phyloP scores from a whole-genome alignment of 2,888 invertebrate genomes.

The Anthoptus insignis region DNA sequence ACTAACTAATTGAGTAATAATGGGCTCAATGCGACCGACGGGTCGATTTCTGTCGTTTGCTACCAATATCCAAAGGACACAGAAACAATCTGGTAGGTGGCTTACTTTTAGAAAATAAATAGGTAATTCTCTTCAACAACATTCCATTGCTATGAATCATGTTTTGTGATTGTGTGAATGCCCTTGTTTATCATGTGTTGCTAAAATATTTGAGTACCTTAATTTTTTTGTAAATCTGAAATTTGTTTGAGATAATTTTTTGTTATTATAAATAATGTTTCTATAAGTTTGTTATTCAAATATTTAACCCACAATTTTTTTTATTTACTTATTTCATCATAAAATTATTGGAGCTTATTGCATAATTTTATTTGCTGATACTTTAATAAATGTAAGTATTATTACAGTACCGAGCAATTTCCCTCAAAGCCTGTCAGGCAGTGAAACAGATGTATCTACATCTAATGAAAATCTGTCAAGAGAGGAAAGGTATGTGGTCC shows the following conservation, averaged over 20 bases:
- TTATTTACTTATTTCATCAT: no score
- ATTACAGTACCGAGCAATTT: constrained; percentile 84
- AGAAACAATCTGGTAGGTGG: constrained; percentile 83
- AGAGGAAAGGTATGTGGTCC: constrained; percentile 94
- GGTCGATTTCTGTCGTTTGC: constrained; percentile 88
- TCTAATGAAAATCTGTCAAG: constrained; percentile 96
- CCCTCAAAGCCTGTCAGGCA: constrained; percentile 93
- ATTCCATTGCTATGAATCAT: constrained; percentile 66
- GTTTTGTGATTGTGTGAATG: constrained; percentile 53
- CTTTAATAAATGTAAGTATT: neutral
- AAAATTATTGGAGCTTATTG: no score
- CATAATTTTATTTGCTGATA: no score
- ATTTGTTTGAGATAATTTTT: neutral
- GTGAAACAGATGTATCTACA: constrained; percentile 96
- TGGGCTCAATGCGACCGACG: constrained; percentile 89
- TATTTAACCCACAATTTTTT: no score
- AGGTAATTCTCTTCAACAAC: constrained; percentile 46
- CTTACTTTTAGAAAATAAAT: constrained; percentile 21
- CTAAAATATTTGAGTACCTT: no score
- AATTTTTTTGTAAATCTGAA: neutral
- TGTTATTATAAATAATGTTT: neutral
- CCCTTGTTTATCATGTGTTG: constrained; percentile 54
- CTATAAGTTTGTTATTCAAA: no score
- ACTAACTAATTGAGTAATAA: constrained; percentile 60
- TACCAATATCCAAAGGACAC: constrained; percentile 87